Conservation (phyloP, 2,113 vertebrate species). For the Labeo catla region DNA sequence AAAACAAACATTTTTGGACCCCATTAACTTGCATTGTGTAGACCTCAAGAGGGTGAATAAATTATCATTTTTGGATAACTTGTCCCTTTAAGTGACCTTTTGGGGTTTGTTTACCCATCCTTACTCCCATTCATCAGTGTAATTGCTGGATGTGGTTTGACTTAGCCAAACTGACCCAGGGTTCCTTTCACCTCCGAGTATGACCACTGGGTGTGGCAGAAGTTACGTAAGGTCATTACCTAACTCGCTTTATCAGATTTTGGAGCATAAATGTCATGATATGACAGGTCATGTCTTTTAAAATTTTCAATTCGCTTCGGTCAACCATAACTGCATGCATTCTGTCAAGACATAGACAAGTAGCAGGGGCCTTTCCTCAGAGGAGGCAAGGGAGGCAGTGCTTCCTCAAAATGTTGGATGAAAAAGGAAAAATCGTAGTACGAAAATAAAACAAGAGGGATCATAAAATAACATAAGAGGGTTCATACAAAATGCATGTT, state of each 20-base stretch:
- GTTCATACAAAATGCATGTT: too few relatives aligned
- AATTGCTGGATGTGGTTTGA: conserved; percentile 3
- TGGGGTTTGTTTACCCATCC: background rate
- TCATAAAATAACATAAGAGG: too few relatives aligned
- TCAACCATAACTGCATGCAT: background rate
- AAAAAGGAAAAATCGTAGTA: too few relatives aligned
- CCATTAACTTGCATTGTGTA: too few relatives aligned
- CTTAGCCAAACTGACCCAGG: background rate
- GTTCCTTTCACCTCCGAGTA: background rate
- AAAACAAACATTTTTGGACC: too few relatives aligned
- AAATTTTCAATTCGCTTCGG: background rate
- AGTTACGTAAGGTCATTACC: background rate
- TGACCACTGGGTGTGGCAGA: background rate
- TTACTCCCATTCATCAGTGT: background rate
- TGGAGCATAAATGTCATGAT: background rate
- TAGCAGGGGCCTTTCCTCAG: too few relatives aligned
- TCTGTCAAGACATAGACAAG: background rate
- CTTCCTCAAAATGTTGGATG: too few relatives aligned
- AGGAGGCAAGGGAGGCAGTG: too few relatives aligned
- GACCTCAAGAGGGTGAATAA: too few relatives aligned
- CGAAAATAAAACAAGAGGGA: too few relatives aligned
- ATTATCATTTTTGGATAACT: background rate
- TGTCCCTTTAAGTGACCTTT: background rate
- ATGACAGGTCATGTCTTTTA: background rate
- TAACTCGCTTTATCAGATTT: background rate